phyloP scores from a whole-genome alignment of 2,797 vertebrate genomes.

The Ctenosaura bakeri region DNA sequence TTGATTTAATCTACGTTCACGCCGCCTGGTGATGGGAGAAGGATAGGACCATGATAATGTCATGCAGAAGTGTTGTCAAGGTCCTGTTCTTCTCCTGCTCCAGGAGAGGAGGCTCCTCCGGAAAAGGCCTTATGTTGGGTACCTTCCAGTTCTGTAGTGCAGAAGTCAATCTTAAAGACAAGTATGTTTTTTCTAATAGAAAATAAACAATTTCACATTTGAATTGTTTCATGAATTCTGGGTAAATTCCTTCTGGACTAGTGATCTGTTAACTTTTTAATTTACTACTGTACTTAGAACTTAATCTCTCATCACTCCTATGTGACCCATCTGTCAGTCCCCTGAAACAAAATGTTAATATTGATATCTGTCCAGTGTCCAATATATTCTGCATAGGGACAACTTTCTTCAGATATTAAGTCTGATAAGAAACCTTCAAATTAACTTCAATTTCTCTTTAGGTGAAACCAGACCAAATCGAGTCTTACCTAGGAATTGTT shows the following conservation, averaged over 20 bases:
- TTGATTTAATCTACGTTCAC: no score
- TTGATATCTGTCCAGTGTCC: background rate
- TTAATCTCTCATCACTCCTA: background rate
- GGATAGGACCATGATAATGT: no score
- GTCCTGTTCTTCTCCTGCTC: no score
- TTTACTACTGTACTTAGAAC: slow-evolving; percentile 9
- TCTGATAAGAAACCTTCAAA: background rate
- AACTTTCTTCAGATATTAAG: background rate
- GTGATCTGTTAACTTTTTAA: slow-evolving; percentile 7
- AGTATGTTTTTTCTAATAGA: background rate
- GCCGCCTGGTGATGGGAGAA: no score
- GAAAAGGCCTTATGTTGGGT: no score
- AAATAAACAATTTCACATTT: background rate
- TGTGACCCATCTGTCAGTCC: background rate
- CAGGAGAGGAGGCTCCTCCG: no score
- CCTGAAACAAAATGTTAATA: background rate
- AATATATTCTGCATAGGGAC: background rate
- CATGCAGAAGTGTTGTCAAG: no score
- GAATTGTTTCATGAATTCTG: background rate
- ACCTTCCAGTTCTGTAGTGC: background rate
- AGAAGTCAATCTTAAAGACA: background rate
- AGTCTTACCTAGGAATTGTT: background rate
- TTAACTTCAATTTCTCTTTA: background rate
- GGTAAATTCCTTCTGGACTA: background rate
- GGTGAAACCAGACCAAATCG: no score